A percentile compares a stretch with the other conserved stretches of the same genome.
Evolutionary conservation across 2,888 invertebrate species (phyloP).

Genomic region (Scelioninae gen. 2): DNA sequence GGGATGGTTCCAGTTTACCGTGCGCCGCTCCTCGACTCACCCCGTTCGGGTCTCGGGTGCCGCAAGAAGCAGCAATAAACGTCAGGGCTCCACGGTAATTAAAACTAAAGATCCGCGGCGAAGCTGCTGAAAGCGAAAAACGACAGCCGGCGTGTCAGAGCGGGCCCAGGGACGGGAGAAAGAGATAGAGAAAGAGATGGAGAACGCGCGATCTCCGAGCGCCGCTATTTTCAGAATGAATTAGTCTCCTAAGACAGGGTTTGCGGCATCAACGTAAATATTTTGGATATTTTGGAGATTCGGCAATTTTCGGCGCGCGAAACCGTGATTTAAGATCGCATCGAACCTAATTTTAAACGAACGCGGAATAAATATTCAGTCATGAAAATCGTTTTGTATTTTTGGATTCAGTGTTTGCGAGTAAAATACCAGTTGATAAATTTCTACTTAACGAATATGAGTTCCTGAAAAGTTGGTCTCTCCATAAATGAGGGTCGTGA

Average conservation of each 20-base stretch:
- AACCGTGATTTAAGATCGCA: slow-evolving; percentile 5
- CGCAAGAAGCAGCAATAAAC: slow-evolving; percentile 74
- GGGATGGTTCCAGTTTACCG: slow-evolving; percentile 56
- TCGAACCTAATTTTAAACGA: background rate
- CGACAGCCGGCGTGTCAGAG: slow-evolving; percentile 66
- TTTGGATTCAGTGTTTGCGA: no score
- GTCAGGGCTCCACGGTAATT: slow-evolving; percentile 73
- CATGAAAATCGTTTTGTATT: no score
- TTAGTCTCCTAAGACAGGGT: slow-evolving; percentile 39
- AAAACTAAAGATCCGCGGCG: slow-evolving; percentile 73
- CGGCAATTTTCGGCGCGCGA: slow-evolving; percentile 17
- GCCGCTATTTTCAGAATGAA: slow-evolving; percentile 50
- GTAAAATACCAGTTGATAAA: no score
- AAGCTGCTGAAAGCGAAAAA: slow-evolving; percentile 68
- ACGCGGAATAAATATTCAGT: no score
- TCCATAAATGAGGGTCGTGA: no score
- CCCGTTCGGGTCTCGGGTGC: slow-evolving; percentile 61
- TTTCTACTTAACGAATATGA: no score
- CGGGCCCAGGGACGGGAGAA: slow-evolving; percentile 36
- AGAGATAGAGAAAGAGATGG: background rate
- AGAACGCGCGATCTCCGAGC: slow-evolving; percentile 28
- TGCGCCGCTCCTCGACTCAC: slow-evolving; percentile 62
- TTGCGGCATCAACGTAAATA: slow-evolving; percentile 42
- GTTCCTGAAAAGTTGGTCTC: no score
- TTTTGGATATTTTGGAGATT: slow-evolving; percentile 31